Evolutionary conservation across 2,888 invertebrate genomes (phyloP).

Genomic region (Brenthis ino): DNA sequence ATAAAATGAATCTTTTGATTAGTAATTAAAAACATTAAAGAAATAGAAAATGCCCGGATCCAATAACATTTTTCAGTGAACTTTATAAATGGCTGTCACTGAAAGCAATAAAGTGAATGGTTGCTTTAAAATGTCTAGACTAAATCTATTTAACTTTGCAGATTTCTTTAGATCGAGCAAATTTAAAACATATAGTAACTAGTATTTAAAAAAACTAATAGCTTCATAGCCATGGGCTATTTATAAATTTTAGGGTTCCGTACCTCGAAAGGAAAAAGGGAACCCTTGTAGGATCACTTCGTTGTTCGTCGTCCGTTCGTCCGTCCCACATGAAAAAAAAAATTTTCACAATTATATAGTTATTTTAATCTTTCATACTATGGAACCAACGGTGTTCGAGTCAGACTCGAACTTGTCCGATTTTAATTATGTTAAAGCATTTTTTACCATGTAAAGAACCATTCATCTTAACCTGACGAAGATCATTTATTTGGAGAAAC

Average conservation of each 20-base stretch:
- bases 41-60: conserved; percentile 13
- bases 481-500: conserved; percentile 50
- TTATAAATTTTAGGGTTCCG: too few relatives aligned
- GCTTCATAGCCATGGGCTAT: too few relatives aligned
- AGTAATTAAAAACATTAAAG: conserved; percentile 5
- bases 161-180: conserved; percentile 41
- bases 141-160: conserved; percentile 38
- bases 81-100: conserved; percentile 29
- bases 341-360: too few relatives aligned
- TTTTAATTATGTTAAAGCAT: too few relatives aligned
- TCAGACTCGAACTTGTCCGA: too few relatives aligned
- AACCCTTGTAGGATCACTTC: too few relatives aligned
- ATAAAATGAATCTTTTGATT: neutral
- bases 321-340: too few relatives aligned
- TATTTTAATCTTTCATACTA: too few relatives aligned
- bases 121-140: conserved; percentile 41
- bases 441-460: too few relatives aligned
- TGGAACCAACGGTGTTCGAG: too few relatives aligned
- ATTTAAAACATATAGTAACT: neutral
- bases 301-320: too few relatives aligned
- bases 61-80: conserved; percentile 28
- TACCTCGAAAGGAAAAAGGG: too few relatives aligned
- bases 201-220: neutral
- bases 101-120: conserved; percentile 34
- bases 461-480: conserved; percentile 39